Evolutionary conservation across 53 echinoderm and acorn worm species (phyloP), one percentile per base, ranked within the genome.

Genomic region (Hippasteria phrygiana): DNA sequence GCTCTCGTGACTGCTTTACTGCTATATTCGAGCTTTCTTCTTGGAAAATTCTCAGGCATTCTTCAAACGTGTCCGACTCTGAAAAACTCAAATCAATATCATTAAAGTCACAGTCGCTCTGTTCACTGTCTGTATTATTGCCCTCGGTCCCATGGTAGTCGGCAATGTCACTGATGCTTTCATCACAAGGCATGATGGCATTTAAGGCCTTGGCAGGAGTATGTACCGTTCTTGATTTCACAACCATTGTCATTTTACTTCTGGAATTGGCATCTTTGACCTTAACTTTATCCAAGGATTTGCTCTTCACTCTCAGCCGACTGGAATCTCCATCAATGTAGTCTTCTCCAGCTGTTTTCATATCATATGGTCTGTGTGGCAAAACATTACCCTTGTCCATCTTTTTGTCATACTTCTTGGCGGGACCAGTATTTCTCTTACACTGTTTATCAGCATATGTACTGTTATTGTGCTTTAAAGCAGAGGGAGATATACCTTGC

Each of bases 41-140:
- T 26, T 93, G 88, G 80, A 98, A 98, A 12, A 98, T 98, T 46
- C 87, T 73, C 62, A 93, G 77, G 47, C 98, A 98, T 75, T 98
- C 98, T 45, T 94, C 91, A 43, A 90, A 96, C 20, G 96, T 91
- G 62, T 94, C 94, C 7, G 80, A 78, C 53, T 96, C 96, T 17
- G 93, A 71, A 24, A 94, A 79, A 38, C 86, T 76, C 22, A 48
- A 62, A 4, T 93, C 92, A 2, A 77, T 42, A 27, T 72, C 77
- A 29, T 94, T 53, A 3, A 71, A 18, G 67, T 90, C 85, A 5
- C 42, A 59, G 18, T 87, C 89, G 35, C 88, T 72, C 5, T 75
- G 45, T 55, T 42, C 80, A 17, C n/a, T 38, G 29, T 89, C 69
- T 20, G 11, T 43, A 17, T 90, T 81, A 35, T 87, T 37, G n/a